Conservation (phyloP, 2,888 invertebrate species). For the Cinara cedri region DNA sequence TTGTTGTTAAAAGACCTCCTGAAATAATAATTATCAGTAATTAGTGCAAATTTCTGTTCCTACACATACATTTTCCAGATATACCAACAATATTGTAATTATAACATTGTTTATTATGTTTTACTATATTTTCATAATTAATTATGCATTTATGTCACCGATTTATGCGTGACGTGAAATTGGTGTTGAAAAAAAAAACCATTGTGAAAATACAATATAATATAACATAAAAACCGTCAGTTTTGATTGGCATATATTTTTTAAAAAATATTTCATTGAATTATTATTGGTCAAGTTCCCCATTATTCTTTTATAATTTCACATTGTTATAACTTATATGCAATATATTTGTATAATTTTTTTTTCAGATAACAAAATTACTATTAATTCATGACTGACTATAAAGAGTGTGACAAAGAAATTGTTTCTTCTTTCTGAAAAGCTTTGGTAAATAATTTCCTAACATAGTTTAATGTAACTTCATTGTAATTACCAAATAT, state of each 20-base stretch:
- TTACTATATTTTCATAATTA: neutral
- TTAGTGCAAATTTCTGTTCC: neutral
- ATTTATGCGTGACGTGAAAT: neutral
- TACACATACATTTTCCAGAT: neutral
- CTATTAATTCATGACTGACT: too few species aligned
- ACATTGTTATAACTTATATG: neutral
- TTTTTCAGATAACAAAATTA: neutral
- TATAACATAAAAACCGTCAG: neutral
- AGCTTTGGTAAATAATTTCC: too few species aligned
- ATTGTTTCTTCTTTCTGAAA: too few species aligned
- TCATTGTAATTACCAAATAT: too few species aligned
- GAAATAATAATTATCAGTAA: neutral
- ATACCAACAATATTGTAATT: neutral
- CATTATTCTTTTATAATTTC: neutral
- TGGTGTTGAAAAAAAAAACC: neutral
- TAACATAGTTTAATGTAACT: too few species aligned
- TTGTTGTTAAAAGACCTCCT: constrained; percentile 37
- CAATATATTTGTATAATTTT: neutral
- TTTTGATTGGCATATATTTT: neutral
- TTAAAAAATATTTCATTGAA: neutral
- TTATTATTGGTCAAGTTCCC: neutral
- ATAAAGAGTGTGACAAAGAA: too few species aligned
- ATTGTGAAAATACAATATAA: constrained; percentile 14
- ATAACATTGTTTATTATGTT: neutral
- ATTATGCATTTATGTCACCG: neutral